Evolutionary conservation across 2,888 invertebrate species (phyloP), one percentile per base, ranked within the genome.

Genomic region (Diplolepis rosae): DNA sequence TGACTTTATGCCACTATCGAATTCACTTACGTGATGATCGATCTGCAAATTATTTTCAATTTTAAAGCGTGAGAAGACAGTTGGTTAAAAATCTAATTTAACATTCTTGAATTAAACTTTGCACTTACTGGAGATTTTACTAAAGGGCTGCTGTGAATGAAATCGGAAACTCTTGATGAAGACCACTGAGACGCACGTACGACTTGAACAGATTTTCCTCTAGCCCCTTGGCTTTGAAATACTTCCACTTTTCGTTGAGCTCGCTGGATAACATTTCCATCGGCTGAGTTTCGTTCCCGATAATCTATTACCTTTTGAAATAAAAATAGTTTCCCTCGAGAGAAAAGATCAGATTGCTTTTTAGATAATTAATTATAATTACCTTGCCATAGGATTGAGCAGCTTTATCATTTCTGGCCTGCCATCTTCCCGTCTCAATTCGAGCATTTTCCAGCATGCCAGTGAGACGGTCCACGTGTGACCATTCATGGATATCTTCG

Each of bases 401-500:
- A 42, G 90, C 87, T 76, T 88, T 89, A 39, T 85, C 86, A 32
- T 90, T 90, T 76, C 87, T 89, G 30, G 90, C 89, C 52, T 90
- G 85, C 91, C 91, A 91, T 76, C 90, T 90, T 81, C 90, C 91
- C 35, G 91, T 91, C 84, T 91, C 91, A 39, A 91, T 85, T 39
- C 91, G 86, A 39, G 91, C 91, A 76, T 90, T 87, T 83, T 91
- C 91, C 80, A 91, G 84, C 82, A 91, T 90, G 27, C 91, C 91
- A 39, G 91, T 91, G 77, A 91, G 85, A 78, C 89, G 88, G 84
- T 91, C 91, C 75, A 91, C 85, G 74, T 89, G 87, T 70, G 90
- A 90, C 91, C 91, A 91, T 82, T 91, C 91, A 81, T 90, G 89
- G 76, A 91, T 90, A 83, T 91, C 90, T 81, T 90, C 90, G 77